Evolutionary conservation across 2,113 vertebrate genomes (phyloP).

Genomic region (Archilochus colubris): DNA sequence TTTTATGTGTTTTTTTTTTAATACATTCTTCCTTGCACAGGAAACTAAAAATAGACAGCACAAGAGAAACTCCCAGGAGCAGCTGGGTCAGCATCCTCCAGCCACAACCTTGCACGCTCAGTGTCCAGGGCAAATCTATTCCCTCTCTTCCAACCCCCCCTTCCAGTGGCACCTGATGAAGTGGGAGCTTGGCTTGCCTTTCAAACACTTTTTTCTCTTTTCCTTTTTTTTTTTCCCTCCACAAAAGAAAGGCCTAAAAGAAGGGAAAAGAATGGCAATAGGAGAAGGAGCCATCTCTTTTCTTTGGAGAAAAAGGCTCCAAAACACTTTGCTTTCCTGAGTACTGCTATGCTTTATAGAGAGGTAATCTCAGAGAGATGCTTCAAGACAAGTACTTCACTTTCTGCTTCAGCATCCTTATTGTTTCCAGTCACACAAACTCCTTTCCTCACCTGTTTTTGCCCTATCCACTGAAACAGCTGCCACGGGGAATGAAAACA

Average conservation of each 20-base stretch:
- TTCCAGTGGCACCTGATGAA: not conserved
- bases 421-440: not conserved
- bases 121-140: not conserved
- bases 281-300: not conserved
- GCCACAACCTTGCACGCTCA: accelerated
- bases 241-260: not conserved
- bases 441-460: not conserved
- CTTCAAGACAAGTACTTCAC: not conserved
- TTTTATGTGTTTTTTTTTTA: not conserved
- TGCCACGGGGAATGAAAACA: slow-evolving; percentile 8
- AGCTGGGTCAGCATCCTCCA: not conserved
- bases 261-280: not conserved
- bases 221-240: not conserved
- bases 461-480: not conserved
- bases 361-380: not conserved
- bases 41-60: not conserved
- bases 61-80: not conserved
- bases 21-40: not conserved
- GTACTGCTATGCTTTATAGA: not conserved
- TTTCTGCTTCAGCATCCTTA: not conserved
- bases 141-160: not conserved
- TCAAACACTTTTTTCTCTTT: not conserved
- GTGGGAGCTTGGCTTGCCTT: not conserved
- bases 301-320: not conserved
- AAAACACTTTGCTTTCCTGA: not conserved